phyloP scores from a whole-genome alignment of 2,113 vertebrate genomes.

The Seriola aureovittata region DNA sequence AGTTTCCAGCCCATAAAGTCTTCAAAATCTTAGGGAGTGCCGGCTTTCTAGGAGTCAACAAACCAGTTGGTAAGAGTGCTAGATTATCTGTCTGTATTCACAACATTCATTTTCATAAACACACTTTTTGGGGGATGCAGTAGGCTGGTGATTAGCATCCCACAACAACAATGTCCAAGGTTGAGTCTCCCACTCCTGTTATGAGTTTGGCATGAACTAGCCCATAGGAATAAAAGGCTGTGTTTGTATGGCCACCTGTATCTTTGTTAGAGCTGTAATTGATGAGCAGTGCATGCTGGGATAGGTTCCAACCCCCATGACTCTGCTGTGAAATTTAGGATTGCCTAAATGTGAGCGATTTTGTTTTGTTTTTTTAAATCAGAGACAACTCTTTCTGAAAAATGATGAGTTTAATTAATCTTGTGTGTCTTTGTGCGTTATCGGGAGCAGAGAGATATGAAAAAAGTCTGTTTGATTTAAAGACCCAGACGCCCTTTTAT shows the following conservation, averaged over 20 bases:
- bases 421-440: slow-evolving; percentile 10
- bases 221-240: not conserved
- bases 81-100: not conserved
- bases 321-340: not conserved
- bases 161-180: not conserved
- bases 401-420: slow-evolving; percentile 21
- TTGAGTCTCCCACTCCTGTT: not conserved
- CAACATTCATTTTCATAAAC: not conserved
- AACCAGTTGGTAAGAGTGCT: slow-evolving; percentile 83
- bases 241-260: not conserved
- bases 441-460: slow-evolving; percentile 11
- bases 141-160: not conserved
- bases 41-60: slow-evolving; percentile 88
- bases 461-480: slow-evolving; percentile 23
- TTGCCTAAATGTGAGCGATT: not conserved
- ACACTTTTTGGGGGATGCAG: not conserved
- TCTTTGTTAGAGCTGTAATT: slow-evolving; percentile 2
- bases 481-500: slow-evolving; percentile 24
- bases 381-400: not conserved
- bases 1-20: slow-evolving; percentile 88
- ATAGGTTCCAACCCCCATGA: slow-evolving; percentile 1
- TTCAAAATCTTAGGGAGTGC: slow-evolving; percentile 88
- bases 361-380: not conserved
- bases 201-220: not conserved
- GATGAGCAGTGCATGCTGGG: slow-evolving; percentile 26